Evolutionary conservation across 1,140 invertebrate genomes (phyloP), one percentile per base, ranked within the genome.

Genomic region (Hermatobates lingyangjiaoensis): DNA sequence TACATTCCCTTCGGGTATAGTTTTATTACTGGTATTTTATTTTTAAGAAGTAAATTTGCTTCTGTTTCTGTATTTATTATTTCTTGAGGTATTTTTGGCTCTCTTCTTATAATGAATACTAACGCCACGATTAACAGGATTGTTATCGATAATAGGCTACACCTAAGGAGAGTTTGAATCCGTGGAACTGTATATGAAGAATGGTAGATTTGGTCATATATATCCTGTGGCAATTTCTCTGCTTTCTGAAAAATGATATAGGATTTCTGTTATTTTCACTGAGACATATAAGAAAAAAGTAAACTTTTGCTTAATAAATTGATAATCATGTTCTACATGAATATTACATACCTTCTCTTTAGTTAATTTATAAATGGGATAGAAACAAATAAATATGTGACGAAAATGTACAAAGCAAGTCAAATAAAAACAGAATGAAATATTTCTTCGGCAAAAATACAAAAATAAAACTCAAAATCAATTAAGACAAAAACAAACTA

Each of bases 181-280:
- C 34, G 49, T 20, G 50, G 48, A 1, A 58, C 57, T 2, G 57
- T 58, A 24, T 54, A 48, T 27, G 57, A 47, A 23, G 57, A 45
- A 40, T 58, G 57, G 40, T 56, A 56, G 27, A 58, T 56, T 3
- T 52, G 24, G 25, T 49, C 49, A 48, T 54, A 58, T 21, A 58
- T 21, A 23, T 55, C 49, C 25, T 30, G 30, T 40, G 56, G 56
- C 12, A 58, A 38, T 45, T 53, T 34, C 15, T 51, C 54, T 24
- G 54, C 54, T 3, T 40, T 45, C 56, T 58, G 51, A 21, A 54
- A 57, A 10, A 50, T 1, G 34, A 1, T 28, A 45, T 27, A 28
- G 10, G 26, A 1, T 27, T 18, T 26, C 15, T 2, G 10, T 39
- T 23, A 15, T 38, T 21, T 4, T 27, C 18, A 12, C 30, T 2